Evolutionary conservation across 2,888 invertebrate species (phyloP).

Genomic region (Caenorhabditis sp.): DNA sequence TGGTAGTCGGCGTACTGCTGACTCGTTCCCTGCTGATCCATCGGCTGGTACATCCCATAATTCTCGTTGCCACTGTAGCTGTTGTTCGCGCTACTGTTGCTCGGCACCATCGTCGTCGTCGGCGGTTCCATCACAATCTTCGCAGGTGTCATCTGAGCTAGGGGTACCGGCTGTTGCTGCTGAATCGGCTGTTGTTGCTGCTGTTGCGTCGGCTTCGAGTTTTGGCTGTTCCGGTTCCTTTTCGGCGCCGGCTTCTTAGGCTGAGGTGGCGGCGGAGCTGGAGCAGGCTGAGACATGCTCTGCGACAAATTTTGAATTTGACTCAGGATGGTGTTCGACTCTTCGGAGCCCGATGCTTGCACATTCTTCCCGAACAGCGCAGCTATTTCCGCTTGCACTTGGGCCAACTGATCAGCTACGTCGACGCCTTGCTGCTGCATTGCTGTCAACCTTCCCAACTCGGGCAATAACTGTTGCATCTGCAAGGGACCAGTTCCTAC

Average conservation of each 20-base stretch:
- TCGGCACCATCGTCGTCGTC: slow-evolving; percentile 41
- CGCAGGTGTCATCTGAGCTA: slow-evolving; percentile 15
- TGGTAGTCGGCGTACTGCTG: slow-evolving; percentile 31
- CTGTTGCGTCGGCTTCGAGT: neutral
- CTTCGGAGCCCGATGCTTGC: no score
- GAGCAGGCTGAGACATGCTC: neutral
- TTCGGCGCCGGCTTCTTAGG: neutral
- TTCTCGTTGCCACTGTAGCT: slow-evolving; percentile 15
- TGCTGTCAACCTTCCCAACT: no score
- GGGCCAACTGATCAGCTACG: no score
- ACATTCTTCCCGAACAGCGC: no score
- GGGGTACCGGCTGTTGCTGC: slow-evolving; percentile 6
- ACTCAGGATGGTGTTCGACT: no score
- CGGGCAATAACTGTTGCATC: no score
- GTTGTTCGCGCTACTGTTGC: slow-evolving; percentile 4
- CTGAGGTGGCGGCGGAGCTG: neutral
- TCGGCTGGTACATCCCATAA: slow-evolving; percentile 14
- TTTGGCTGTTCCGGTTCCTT: neutral
- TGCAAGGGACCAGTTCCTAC: no score
- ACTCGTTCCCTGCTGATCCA: slow-evolving; percentile 37
- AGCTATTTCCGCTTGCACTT: no score
- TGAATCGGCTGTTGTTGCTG: neutral
- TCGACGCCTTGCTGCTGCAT: no score
- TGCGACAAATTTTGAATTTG: no score
- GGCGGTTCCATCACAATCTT: slow-evolving; percentile 39